Base-by-base conservation (phyloP, 2,797 vertebrate species). In the Macropus fuliginosus region DNA sequence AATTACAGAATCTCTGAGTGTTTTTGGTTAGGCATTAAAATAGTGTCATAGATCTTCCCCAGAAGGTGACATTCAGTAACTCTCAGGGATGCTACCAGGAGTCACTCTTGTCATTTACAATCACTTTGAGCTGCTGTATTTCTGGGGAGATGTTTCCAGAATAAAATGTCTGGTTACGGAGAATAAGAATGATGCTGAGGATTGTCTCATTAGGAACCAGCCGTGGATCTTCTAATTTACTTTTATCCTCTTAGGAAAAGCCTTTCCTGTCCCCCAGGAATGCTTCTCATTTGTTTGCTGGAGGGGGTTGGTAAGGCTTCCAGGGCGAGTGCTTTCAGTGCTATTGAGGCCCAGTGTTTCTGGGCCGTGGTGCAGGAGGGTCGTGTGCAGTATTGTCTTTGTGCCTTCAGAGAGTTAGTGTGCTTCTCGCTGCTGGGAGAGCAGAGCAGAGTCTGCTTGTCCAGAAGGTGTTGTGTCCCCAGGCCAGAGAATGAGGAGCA, bases 11-110 rank as follows among this genome's bases (percentile, higher is more conserved):
- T 31, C 62, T 93, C 93, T 93, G 5, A 89, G 40, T 92, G 40
- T 94, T 97, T 4, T 1, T 94, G 74, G 94, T 98, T 46, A 62
- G 31, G 0, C 98, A 56, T 96, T 97, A 91, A 97, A 97, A 54
- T 95, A 34, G 34, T 34, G 21, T 56, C 3, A 21, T 95, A 13
- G 89, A 90, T 52, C 54, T 54, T 59, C 18, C 6, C 66, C n/a
- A 40, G 66, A 74, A 74, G 66, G 66, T 74, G 66, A 74, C 66
- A 74, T 74, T 74, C 66, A 74, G 66, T 40, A 24, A 40, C 66
- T 74, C n/a, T 40, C 66, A 40, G n/a, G 66, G 66, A 46, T 9
- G n/a, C n/a, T 24, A 1, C 66, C n/a, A 21, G 66, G n/a, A 40
- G n/a, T 74, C n/a, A 40, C 66, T n/a, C 34, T 74, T 40, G 16